Conservation (phyloP, 2,797 vertebrate species). For the Halcyon chelicuti region DNA sequence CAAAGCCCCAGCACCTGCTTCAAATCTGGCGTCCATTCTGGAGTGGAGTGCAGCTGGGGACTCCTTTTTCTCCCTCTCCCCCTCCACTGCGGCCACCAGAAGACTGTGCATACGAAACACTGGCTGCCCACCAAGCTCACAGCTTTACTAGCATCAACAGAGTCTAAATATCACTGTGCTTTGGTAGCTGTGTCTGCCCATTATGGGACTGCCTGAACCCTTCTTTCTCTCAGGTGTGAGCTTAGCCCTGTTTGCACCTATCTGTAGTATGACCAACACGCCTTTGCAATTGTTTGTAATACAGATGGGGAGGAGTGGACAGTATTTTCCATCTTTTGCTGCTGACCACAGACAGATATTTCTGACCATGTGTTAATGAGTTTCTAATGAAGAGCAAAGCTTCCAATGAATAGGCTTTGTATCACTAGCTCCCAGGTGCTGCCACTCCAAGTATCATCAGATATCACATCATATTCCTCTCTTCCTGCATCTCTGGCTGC, state of each 20-base stretch:
- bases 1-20: neutral
- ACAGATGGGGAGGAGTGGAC: neutral
- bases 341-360: neutral
- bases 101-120: neutral
- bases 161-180: neutral
- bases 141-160: neutral
- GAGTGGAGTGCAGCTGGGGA: accelerated
- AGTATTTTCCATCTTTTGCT: neutral
- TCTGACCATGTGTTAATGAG: neutral
- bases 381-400: neutral
- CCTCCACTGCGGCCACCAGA: accelerated
- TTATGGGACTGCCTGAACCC: neutral
- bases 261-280: neutral
- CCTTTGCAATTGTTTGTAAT: neutral
- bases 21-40: neutral
- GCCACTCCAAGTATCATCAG: neutral
- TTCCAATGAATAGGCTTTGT: neutral
- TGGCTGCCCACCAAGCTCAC: neutral
- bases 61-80: neutral
- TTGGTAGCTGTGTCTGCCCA: neutral
- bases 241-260: neutral
- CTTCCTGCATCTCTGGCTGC: neutral
- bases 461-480: neutral
- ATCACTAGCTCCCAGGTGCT: neutral
- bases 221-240: neutral